Conservation (phyloP, 2,888 invertebrate species). For the Coronaproctus castanopsis region DNA sequence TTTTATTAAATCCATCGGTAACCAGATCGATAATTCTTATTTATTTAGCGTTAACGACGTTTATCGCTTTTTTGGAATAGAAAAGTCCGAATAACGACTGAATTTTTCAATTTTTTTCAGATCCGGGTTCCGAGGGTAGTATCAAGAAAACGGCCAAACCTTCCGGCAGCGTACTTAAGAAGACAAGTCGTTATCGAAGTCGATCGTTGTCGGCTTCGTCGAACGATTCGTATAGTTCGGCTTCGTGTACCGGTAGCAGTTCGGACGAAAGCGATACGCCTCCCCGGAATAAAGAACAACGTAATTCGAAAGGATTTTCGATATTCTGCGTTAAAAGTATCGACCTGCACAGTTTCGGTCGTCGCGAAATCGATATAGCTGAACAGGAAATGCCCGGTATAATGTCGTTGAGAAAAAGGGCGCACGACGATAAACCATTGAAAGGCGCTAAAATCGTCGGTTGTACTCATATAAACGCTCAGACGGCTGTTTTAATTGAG, state of each 20-base stretch:
- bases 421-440: constrained; percentile 80
- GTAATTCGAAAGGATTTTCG: constrained; percentile 48
- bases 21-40: too few relatives aligned
- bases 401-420: constrained; percentile 78
- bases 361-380: constrained; percentile 92
- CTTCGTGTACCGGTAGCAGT: constrained; percentile 57
- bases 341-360: constrained; percentile 77
- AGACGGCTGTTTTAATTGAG: constrained; percentile 87
- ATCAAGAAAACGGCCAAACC: constrained; percentile 25
- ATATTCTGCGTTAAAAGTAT: constrained; percentile 92
- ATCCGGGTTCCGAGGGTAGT: constrained; percentile 20
- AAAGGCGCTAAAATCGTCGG: constrained; percentile 92
- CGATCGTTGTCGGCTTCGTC: constrained; percentile 83
- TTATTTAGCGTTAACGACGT: too few relatives aligned
- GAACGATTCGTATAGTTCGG: constrained; percentile 79
- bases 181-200: constrained; percentile 69
- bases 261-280: constrained; percentile 86
- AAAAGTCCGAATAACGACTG: too few relatives aligned
- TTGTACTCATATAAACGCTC: constrained; percentile 95
- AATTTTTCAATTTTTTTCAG: too few relatives aligned
- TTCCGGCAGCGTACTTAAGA: constrained; percentile 55
- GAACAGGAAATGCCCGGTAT: constrained; percentile 98
- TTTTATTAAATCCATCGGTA: too few relatives aligned
- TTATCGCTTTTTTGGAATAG: too few relatives aligned
- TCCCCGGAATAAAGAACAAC: constrained; percentile 80